Evolutionary conservation across 1,140 invertebrate species (phyloP).

Genomic region (Orussus abietinus): DNA sequence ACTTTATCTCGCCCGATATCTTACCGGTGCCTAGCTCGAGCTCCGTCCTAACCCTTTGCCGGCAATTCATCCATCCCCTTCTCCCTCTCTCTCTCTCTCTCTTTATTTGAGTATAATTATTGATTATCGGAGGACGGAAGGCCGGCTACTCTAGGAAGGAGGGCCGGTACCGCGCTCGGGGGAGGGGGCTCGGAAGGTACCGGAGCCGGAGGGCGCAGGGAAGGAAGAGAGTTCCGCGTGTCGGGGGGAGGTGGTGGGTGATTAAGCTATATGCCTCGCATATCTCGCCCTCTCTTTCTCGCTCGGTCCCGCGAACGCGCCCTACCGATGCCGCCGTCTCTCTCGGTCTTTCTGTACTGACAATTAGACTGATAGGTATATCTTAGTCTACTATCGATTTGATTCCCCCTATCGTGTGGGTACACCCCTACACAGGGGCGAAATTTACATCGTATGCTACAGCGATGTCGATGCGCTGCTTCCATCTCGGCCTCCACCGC

Average conservation of each 20-base stretch:
- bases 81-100: too few relatives aligned
- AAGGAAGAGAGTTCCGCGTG: conserved; percentile 9
- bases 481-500: conserved; percentile 25
- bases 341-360: conserved; percentile 51
- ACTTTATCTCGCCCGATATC: conserved; percentile 40
- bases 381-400: conserved; percentile 55
- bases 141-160: conserved; percentile 49
- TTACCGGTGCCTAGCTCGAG: conserved; percentile 37
- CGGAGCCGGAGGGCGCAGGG: conserved; percentile 8
- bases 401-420: conserved; percentile 41
- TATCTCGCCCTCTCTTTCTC: conserved; percentile 38
- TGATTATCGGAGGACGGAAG: conserved; percentile 54
- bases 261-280: conserved; percentile 53
- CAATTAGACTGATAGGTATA: conserved; percentile 56
- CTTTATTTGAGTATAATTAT: conserved; percentile 56
- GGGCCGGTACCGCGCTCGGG: conserved; percentile 24
- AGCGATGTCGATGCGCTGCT: conserved; percentile 27
- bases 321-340: conserved; percentile 39
- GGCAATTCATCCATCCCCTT: conserved; percentile 47
- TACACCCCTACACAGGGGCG: conserved; percentile 23
- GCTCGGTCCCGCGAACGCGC: conserved; percentile 14
- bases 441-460: conserved; percentile 52
- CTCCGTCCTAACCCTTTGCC: conserved; percentile 42
- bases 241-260: conserved; percentile 40
- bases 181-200: conserved; percentile 1